Evolutionary conservation across 2,797 vertebrate species (phyloP).

Genomic region (Acanthis flammea): DNA sequence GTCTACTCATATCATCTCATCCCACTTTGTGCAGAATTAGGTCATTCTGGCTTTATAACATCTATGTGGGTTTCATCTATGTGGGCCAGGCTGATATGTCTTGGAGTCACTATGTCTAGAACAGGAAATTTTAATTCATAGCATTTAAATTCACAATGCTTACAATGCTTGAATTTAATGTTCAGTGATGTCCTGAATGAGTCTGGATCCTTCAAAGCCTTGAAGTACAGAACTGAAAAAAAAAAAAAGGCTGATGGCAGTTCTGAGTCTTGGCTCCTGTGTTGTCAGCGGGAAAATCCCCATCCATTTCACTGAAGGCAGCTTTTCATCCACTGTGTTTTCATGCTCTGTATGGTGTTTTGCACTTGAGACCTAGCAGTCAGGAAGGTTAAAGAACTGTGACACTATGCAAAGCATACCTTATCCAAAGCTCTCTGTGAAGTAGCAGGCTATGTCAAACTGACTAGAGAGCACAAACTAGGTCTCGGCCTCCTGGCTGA

Average conservation of each 20-base stretch:
- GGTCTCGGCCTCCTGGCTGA: not conserved
- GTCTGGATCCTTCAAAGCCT: not conserved
- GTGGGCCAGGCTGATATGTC: not conserved
- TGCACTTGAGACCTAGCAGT: not conserved
- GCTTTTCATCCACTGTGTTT: not conserved
- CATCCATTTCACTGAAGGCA: not conserved
- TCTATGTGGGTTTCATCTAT: not conserved
- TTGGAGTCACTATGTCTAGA: not conserved
- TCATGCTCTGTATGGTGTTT: not conserved
- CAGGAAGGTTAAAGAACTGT: not conserved
- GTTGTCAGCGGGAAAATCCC: conserved; percentile 14
- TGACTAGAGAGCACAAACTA: not conserved
- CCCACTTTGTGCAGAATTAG: not conserved
- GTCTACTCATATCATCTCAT: not conserved
- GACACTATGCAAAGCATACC: not conserved
- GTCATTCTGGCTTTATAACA: conserved; percentile 2
- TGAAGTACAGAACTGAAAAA: not conserved
- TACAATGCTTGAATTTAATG: not conserved
- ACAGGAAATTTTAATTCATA: not conserved
- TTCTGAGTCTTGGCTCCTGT: not conserved
- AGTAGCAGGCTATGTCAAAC: not conserved
- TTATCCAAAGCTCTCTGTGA: not conserved
- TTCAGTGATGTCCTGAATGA: not conserved
- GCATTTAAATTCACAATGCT: not conserved
- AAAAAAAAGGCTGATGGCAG: not conserved